These are phyloP conservation scores for rat (Rattus norvegicus) DNA, from an alignment of 2,113 vertebrate genomes.

Conservation along the genomic window DNA sequence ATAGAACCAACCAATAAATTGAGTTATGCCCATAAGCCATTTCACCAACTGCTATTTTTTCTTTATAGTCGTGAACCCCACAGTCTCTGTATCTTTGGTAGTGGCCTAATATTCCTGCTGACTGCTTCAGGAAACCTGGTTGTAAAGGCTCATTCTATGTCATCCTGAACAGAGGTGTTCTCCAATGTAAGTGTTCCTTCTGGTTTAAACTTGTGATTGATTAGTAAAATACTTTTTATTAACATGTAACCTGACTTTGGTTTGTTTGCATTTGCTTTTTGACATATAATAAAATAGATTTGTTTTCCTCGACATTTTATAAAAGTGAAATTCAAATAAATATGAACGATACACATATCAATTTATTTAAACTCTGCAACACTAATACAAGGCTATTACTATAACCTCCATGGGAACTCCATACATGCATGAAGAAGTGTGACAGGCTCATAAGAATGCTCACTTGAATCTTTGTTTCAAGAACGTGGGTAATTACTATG, in stretches of 20 bases:
- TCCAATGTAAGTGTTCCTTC: background rate
- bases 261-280: background rate
- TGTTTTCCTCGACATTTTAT: background rate
- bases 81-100: background rate
- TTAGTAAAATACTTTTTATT: background rate
- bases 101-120: background rate
- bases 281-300: background rate
- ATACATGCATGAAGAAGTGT: background rate
- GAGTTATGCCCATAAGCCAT: background rate
- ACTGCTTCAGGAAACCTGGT: background rate
- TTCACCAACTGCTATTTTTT: background rate
- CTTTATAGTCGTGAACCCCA: background rate
- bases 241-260: background rate
- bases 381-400: background rate
- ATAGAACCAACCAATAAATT: background rate
- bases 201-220: background rate
- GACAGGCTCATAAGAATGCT: background rate
- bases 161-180: background rate
- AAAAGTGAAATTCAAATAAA: slow-evolving; percentile 16
- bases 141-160: background rate
- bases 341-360: background rate
- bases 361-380: background rate
- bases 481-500: background rate
- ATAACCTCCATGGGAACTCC: background rate
- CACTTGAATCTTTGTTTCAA: background rate